Conservation (phyloP, 2,113 vertebrate species). For the Amblyornis subalaris region DNA sequence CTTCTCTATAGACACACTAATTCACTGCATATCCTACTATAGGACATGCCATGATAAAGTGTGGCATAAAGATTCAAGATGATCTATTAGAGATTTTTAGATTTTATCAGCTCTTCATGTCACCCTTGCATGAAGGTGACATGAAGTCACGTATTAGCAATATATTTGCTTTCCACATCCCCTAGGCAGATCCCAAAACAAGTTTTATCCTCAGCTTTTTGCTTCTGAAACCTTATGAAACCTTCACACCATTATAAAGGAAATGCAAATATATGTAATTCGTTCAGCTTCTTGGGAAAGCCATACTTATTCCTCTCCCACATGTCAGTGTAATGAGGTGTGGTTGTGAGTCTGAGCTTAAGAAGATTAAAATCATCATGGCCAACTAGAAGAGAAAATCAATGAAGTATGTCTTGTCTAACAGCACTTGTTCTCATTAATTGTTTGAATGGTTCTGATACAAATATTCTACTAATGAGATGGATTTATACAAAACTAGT, state of each 20-base stretch:
- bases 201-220: not conserved
- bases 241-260: accelerated
- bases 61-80: not conserved
- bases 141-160: not conserved
- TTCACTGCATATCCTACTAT: not conserved
- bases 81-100: not conserved
- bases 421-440: not conserved
- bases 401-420: not conserved
- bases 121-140: not conserved
- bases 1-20: not conserved
- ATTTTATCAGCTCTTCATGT: not conserved
- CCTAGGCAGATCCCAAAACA: not conserved
- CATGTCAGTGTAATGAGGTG: not conserved
- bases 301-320: not conserved
- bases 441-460: not conserved
- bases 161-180: not conserved
- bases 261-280: not conserved
- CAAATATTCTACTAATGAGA: not conserved
- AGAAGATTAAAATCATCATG: not conserved
- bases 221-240: not conserved
- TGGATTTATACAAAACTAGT: not conserved
- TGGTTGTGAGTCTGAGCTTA: not conserved
- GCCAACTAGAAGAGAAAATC: not conserved
- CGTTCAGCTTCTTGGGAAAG: not conserved
- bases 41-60: accelerated